These are phyloP conservation scores for Chionis minor DNA, from an alignment of 2,113 vertebrate species.

Conservation along the genomic window DNA sequence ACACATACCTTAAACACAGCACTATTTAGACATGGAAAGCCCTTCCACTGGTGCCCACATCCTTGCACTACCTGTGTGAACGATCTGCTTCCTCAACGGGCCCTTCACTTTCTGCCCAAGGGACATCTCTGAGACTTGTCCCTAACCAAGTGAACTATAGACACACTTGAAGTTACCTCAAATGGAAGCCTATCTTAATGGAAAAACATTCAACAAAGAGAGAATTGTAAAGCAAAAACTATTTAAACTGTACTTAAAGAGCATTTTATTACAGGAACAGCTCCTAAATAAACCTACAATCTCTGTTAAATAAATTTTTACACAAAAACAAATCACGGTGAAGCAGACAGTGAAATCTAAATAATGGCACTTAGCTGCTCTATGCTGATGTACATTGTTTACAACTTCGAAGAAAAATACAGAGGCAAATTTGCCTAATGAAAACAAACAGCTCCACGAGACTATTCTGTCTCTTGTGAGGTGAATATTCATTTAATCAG, in stretches of 20 bases:
- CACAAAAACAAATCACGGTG: not conserved
- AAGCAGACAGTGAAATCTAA: not conserved
- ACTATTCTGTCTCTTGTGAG: not conserved
- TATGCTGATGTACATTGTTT: not conserved
- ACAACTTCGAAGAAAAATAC: not conserved
- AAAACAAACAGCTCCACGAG: not conserved
- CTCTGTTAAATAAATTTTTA: not conserved
- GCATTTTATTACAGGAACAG: not conserved
- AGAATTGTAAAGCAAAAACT: not conserved
- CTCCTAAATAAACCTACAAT: not conserved
- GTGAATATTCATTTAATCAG: not conserved
- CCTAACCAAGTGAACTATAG: not conserved
- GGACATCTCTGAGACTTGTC: not conserved
- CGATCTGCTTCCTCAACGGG: rapidly evolving
- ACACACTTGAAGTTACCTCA: not conserved
- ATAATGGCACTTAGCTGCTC: not conserved
- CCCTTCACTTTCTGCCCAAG: not conserved
- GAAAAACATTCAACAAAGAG: not conserved
- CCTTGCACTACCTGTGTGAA: not conserved
- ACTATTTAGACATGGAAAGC: not conserved
- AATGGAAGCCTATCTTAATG: not conserved
- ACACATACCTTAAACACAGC: not conserved
- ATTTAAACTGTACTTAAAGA: not conserved
- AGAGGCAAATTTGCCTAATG: not conserved
- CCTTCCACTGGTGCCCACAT: not conserved